Base-by-base conservation (phyloP, 2,797 vertebrate genomes). In the Apogon talboti region DNA sequence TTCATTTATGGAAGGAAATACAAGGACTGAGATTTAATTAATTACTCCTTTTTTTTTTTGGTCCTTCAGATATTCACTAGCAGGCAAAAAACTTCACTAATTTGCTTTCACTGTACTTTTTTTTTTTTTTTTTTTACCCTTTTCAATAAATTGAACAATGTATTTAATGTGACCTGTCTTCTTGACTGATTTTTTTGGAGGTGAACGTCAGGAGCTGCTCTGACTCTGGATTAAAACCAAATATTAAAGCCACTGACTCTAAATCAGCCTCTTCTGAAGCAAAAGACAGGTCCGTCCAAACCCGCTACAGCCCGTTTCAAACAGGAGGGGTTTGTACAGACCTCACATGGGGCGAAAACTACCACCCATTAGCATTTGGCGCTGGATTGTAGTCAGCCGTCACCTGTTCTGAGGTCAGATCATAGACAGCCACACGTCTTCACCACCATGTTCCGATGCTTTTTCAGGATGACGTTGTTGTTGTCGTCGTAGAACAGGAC, bases 401-500 rank as follows among this genome's bases (percentile, higher is more conserved):
- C 2, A 5, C 21, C 5, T 24, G 5, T 5, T 24, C 21, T 24
- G 21, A 24, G 21, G 5, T 24, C 2, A n/a, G 21, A 13, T 95
- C 92, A 98, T 87, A 97, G 93, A 78, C 97, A 99, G 19, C 97
- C 97, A 0, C 97, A 98, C 1, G 95, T 95, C 84, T 97, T 98
- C 16, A 98, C 97, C 90, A 98, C 97, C 97, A 99, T 99, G 90
- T 99, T 99, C 2, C 97, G 93, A 38, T 98, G 96, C 64, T 98
- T 98, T 71, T 98, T 97, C 33, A 98, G 95, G 90, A 98, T 99
- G 56, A 99, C 96, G 1, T 99, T 99, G 94, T 98, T 98, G 92
- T 96, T 98, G 93, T 95, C 97, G 74, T 99, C 97, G 0, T 97
- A 99, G 91, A 98, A 99, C 62, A 99, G 97, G 52, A 99, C 95